These are phyloP conservation scores for Paramisgurnus dabryanus DNA, from an alignment of 2,113 vertebrate genomes.

Conservation along the genomic window DNA sequence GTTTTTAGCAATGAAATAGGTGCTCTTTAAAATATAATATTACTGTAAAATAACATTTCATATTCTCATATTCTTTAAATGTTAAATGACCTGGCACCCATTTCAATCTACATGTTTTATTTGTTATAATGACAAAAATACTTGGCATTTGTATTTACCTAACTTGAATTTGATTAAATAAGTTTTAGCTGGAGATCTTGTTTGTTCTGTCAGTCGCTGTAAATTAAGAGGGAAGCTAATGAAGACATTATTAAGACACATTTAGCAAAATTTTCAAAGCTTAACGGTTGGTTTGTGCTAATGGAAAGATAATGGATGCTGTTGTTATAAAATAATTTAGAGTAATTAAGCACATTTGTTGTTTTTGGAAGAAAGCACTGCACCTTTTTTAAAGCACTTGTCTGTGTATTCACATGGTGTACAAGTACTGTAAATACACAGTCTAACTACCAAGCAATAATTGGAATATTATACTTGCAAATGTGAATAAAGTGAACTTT, in stretches of 20 bases:
- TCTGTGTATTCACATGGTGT: not conserved
- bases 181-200: conserved; percentile 16
- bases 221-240: not conserved
- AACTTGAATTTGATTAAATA: not conserved
- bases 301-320: conserved; percentile 44
- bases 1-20: no score
- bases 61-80: not conserved
- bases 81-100: not conserved
- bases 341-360: conserved; percentile 31
- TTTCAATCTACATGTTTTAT: not conserved
- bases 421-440: not conserved
- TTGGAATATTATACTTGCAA: not conserved
- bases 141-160: not conserved
- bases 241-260: conserved; percentile 16
- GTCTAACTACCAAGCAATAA: not conserved
- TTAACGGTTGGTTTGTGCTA: conserved; percentile 32
- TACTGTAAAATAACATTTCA: no score
- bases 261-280: not conserved
- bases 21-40: no score
- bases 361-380: not conserved
- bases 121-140: conserved; percentile 3
- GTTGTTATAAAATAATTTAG: conserved; percentile 29
- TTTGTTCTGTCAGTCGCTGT: not conserved
- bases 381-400: not conserved
- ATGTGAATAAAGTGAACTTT: not conserved